phyloP scores from a whole-genome alignment of 2,113 vertebrate species.

The Ptychochromis oligacanthus region DNA sequence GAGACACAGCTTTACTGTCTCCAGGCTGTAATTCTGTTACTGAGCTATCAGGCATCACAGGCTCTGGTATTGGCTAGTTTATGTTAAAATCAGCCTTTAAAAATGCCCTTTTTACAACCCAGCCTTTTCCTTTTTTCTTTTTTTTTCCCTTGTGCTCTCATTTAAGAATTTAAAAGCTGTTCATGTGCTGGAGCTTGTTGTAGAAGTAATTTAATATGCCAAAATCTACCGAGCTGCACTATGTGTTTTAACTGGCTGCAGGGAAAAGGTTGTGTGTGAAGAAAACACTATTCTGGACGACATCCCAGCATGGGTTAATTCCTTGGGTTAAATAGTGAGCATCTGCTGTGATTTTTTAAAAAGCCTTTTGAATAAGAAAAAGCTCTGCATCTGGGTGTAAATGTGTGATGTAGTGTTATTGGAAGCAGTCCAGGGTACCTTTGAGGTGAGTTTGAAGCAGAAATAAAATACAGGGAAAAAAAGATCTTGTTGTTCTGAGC shows the following conservation, averaged over 20 bases:
- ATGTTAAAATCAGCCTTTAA: slow-evolving; percentile 15
- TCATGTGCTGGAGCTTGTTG: neutral
- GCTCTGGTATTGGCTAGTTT: neutral
- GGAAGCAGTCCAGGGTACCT: slow-evolving; percentile 49
- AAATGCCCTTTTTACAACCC: slow-evolving; percentile 3
- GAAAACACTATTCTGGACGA: slow-evolving; percentile 35
- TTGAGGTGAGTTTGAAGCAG: neutral
- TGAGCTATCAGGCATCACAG: slow-evolving; percentile 25
- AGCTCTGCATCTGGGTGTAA: slow-evolving; percentile 52
- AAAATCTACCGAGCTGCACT: neutral
- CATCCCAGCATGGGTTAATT: slow-evolving; percentile 48
- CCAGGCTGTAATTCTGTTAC: slow-evolving; percentile 33
- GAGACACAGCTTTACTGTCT: slow-evolving; percentile 24
- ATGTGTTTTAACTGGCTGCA: slow-evolving; percentile 34
- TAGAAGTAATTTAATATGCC: neutral
- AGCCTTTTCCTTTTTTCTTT: neutral
- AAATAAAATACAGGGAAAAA: neutral
- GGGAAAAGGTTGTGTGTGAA: neutral
- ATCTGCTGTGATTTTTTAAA: slow-evolving; percentile 58
- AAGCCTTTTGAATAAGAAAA: slow-evolving; percentile 51
- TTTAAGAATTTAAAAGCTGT: slow-evolving; percentile 3
- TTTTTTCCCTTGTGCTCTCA: neutral
- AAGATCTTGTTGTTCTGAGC: neutral
- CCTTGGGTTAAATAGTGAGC: slow-evolving; percentile 37
- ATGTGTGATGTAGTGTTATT: slow-evolving; percentile 31